Evolutionary conservation across 92 coral and sea anemone species (phyloP).

Genomic region (Actinostola sp.): DNA sequence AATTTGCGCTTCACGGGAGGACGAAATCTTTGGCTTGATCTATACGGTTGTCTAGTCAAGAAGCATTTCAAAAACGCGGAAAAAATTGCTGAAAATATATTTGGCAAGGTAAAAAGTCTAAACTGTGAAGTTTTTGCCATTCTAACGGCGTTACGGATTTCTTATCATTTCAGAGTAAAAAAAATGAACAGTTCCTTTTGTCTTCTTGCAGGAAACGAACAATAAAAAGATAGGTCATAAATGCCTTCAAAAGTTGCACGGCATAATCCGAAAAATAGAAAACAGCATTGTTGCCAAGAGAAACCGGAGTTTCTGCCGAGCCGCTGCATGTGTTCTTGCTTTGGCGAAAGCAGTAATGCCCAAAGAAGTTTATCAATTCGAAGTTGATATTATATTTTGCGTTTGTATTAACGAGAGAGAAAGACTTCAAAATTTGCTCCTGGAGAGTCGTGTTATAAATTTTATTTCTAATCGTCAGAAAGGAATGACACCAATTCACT

Average conservation of each 20-base stretch:
- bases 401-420: constrained; percentile 19
- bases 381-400: not conserved
- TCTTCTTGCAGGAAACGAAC: not conserved
- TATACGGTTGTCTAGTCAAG: not conserved
- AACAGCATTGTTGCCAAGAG: constrained; percentile 6
- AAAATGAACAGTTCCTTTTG: too few relatives aligned
- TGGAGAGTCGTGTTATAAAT: not conserved
- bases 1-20: not conserved
- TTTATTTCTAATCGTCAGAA: constrained; percentile 1
- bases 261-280: not conserved
- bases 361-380: not conserved
- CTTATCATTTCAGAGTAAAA: too few relatives aligned
- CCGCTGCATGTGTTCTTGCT: constrained; percentile 11
- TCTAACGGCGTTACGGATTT: too few relatives aligned
- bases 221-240: not conserved
- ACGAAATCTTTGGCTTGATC: constrained; percentile 8
- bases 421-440: constrained; percentile 13
- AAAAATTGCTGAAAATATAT: not conserved
- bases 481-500: constrained; percentile 60
- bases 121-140: too few relatives aligned
- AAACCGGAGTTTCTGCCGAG: not conserved
- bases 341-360: not conserved
- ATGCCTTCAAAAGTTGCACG: not conserved
- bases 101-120: constrained; percentile 29
- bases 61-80: not conserved